Evolutionary conservation across 2,113 vertebrate genomes (phyloP).

Genomic region (Cynopterus brachyotis): DNA sequence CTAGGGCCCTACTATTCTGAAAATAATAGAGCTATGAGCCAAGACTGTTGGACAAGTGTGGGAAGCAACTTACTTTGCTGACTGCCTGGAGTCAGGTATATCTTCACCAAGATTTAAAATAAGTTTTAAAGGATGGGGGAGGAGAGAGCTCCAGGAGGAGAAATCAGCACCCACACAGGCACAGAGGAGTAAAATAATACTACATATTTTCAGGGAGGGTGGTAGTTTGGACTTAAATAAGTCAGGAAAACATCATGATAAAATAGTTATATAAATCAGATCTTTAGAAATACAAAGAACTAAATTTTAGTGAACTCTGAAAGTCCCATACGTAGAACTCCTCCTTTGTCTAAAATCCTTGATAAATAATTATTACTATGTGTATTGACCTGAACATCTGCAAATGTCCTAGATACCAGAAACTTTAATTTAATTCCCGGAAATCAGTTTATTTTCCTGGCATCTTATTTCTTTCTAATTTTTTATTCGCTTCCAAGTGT

Average conservation of each 20-base stretch:
- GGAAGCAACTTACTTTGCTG: neutral
- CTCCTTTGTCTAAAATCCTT: neutral
- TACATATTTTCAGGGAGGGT: neutral
- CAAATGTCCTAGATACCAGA: neutral
- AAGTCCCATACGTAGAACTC: neutral
- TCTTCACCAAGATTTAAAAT: neutral
- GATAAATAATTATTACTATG: neutral
- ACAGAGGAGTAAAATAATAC: neutral
- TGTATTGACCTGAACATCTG: constrained; percentile 23
- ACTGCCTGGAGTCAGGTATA: neutral
- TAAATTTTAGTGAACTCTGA: neutral
- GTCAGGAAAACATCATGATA: neutral
- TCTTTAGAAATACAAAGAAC: constrained; percentile 20
- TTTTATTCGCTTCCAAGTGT: constrained; percentile 4
- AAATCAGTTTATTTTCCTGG: constrained; percentile 29
- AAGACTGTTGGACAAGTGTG: neutral
- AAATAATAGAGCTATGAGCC: neutral
- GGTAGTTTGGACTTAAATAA: neutral
- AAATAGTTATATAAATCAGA: neutral
- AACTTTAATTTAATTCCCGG: neutral
- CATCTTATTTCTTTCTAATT: neutral
- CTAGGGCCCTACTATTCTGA: neutral
- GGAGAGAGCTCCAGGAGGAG: neutral
- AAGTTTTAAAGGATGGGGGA: neutral
- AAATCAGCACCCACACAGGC: neutral